A percentile compares a stretch with the other conserved stretches of the same genome.
Evolutionary conservation across 2,888 invertebrate species (phyloP).

Genomic region (Tenthredo amoena): DNA sequence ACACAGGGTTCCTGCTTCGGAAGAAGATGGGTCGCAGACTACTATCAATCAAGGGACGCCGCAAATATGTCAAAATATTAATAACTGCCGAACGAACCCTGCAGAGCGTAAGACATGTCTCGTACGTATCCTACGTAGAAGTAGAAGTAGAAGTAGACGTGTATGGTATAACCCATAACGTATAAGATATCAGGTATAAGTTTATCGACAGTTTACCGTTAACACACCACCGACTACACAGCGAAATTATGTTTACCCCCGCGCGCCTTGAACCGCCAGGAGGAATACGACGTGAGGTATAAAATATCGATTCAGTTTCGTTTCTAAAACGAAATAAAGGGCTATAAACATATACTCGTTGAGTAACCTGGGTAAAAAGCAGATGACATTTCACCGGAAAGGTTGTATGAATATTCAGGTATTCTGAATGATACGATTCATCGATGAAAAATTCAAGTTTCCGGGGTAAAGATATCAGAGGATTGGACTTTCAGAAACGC

Average conservation of each 20-base stretch:
- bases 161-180: neutral
- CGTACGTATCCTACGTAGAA: neutral
- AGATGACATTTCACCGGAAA: no score
- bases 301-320: neutral
- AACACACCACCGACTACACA: neutral
- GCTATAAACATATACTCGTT: neutral
- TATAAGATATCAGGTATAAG: constrained; percentile 5
- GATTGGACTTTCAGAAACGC: neutral
- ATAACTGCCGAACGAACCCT: constrained; percentile 31
- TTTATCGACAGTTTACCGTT: constrained; percentile 27
- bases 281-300: neutral
- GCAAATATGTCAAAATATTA: constrained; percentile 51
- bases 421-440: no score
- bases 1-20: neutral
- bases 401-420: no score
- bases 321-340: neutral
- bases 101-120: neutral
- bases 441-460: no score
- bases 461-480: no score
- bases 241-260: constrained; percentile 20
- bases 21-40: neutral
- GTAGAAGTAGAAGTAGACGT: neutral
- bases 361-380: neutral
- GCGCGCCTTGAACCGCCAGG: neutral
- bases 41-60: constrained; percentile 42